Conservation (phyloP, 53 echinoderm and acorn worm genomes). For the Zoroaster sp. region DNA sequence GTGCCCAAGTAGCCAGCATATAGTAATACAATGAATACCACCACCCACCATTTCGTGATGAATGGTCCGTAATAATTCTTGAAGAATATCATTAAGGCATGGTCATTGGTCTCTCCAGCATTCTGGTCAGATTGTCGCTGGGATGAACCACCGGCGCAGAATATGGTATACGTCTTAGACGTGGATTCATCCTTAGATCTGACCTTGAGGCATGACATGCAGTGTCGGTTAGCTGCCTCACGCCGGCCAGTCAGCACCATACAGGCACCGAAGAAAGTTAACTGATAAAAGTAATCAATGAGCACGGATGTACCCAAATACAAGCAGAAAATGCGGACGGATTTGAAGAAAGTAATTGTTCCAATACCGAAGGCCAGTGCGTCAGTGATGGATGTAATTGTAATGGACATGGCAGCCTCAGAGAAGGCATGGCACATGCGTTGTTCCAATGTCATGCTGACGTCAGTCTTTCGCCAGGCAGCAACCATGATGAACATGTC, state of each 20-base stretch:
- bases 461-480: slow-evolving; percentile 89
- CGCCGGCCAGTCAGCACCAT: slow-evolving; percentile 70
- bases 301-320: slow-evolving; percentile 67
- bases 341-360: slow-evolving; percentile 57
- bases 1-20: slow-evolving; percentile 40
- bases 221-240: slow-evolving; percentile 37
- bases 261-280: slow-evolving; percentile 80
- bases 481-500: slow-evolving; percentile 98
- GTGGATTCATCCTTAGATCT: not conserved
- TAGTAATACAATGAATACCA: slow-evolving; percentile 1
- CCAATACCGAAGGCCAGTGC: slow-evolving; percentile 71
- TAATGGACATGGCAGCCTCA: slow-evolving; percentile 79
- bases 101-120: not conserved
- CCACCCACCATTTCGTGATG: slow-evolving; percentile 16
- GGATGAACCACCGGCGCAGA: not conserved
- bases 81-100: slow-evolving; percentile 14
- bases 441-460: slow-evolving; percentile 10
- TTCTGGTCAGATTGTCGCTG: not conserved
- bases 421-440: slow-evolving; percentile 68
- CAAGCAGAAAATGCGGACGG: slow-evolving; percentile 68
- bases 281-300: slow-evolving; percentile 67
- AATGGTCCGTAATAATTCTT: slow-evolving; percentile 13
- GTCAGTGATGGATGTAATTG: slow-evolving; percentile 76
- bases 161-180: not conserved
- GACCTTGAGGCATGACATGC: not conserved